phyloP scores from a whole-genome alignment of 2,113 vertebrate species.

The Romanogobio albipinnatus region DNA sequence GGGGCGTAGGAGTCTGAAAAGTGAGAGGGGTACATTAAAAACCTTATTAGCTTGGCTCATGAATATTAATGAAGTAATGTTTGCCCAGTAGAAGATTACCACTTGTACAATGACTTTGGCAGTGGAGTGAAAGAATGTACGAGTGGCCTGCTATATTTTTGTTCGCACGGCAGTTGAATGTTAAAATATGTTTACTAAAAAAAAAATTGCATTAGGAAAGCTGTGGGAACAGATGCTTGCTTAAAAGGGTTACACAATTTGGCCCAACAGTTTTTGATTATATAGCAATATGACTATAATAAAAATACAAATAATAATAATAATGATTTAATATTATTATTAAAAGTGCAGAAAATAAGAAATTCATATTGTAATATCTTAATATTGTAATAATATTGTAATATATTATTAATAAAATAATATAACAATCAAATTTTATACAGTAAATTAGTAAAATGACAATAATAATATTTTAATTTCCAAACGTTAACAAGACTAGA shows the following conservation, averaged over 20 bases:
- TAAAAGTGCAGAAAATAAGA: too few relatives aligned
- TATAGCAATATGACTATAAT: too few relatives aligned
- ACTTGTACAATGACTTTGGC: too few relatives aligned
- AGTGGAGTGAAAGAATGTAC: too few relatives aligned
- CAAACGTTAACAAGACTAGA: background rate
- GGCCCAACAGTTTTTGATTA: too few relatives aligned
- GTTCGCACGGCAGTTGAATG: background rate
- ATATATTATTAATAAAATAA: too few relatives aligned
- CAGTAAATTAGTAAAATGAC: background rate
- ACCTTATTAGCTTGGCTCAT: conserved; percentile 29
- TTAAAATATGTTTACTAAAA: background rate
- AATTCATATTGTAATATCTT: too few relatives aligned
- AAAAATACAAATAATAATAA: too few relatives aligned
- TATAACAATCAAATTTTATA: background rate
- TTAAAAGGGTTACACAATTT: too few relatives aligned
- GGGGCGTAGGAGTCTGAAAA: conserved; percentile 11
- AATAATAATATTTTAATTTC: background rate
- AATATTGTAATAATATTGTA: too few relatives aligned
- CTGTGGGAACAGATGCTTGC: too few relatives aligned
- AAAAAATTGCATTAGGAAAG: background rate
- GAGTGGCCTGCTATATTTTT: background rate
- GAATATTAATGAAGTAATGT: conserved; percentile 20
- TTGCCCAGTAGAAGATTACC: conserved; percentile 19
- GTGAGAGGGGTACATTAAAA: background rate
- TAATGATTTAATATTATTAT: too few relatives aligned